These are phyloP conservation scores for Microplitis mediator DNA, from an alignment of 1,140 invertebrate genomes.

Conservation along the genomic window DNA sequence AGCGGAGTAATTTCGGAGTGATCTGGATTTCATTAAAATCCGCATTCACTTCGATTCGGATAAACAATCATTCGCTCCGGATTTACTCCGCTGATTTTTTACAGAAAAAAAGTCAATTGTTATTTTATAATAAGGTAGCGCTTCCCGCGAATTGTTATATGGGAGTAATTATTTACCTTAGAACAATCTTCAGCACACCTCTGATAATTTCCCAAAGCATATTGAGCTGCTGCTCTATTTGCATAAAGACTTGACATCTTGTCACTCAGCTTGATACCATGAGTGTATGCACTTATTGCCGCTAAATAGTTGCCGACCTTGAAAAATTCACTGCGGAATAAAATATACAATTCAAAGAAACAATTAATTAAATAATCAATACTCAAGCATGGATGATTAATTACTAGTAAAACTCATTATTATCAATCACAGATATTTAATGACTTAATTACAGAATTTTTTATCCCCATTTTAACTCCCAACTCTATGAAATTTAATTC, in stretches of 20 bases:
- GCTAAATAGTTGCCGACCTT: conserved; percentile 76
- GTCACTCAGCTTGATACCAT: conserved; percentile 76
- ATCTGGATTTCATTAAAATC: too few species aligned
- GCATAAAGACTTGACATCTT: conserved; percentile 77
- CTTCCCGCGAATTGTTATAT: too few species aligned
- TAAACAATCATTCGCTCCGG: too few species aligned
- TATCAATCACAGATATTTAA: not conserved
- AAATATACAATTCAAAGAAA: conserved; percentile 23
- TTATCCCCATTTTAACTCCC: too few species aligned
- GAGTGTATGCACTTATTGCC: conserved; percentile 80
- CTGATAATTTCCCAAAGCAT: conserved; percentile 74
- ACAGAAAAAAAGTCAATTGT: too few species aligned
- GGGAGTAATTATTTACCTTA: conserved; percentile 53
- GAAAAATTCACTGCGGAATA: conserved; percentile 70
- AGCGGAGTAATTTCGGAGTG: too few species aligned
- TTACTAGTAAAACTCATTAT: not conserved
- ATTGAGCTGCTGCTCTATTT: conserved; percentile 78
- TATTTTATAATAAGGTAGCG: too few species aligned
- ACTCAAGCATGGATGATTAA: not conserved
- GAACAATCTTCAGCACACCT: conserved; percentile 72
- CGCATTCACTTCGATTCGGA: too few species aligned
- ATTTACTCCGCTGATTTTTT: too few species aligned
- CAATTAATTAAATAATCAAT: conserved; percentile 14
- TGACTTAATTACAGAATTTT: too few species aligned
- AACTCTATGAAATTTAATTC: too few species aligned